These are phyloP conservation scores for Patella ulyssiponensis DNA, from an alignment of 2,888 invertebrate species.

Conservation along the genomic window DNA sequence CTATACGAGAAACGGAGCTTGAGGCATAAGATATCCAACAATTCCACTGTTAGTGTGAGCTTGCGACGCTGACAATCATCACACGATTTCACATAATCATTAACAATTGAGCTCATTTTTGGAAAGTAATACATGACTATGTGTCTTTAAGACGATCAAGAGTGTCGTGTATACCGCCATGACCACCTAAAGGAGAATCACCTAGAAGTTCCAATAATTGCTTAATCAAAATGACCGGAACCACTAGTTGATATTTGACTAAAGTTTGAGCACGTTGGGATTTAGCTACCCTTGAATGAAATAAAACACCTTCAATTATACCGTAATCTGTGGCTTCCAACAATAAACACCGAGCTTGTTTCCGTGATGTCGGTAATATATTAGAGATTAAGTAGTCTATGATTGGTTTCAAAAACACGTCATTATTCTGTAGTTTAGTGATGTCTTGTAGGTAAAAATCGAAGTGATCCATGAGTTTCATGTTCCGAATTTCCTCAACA, in stretches of 20 bases:
- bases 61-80: constrained; percentile 29
- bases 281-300: constrained; percentile 27
- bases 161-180: constrained; percentile 31
- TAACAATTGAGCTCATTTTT: constrained; percentile 17
- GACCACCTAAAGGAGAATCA: constrained; percentile 28
- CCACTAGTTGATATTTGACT: constrained; percentile 23
- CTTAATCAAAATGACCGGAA: constrained; percentile 28
- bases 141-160: constrained; percentile 25
- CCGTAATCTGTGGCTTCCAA: constrained; percentile 29
- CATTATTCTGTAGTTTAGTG: constrained; percentile 12
- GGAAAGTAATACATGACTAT: constrained; percentile 29
- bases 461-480: background rate
- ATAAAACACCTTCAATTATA: constrained; percentile 29
- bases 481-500: background rate
- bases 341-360: constrained; percentile 26
- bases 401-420: background rate
- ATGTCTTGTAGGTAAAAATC: background rate
- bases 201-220: constrained; percentile 24
- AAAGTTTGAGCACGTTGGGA: constrained; percentile 24
- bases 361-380: constrained; percentile 28
- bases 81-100: constrained; percentile 24
- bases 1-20: constrained; percentile 24
- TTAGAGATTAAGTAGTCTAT: constrained; percentile 16
- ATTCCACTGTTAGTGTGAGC: constrained; percentile 17
- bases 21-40: constrained; percentile 20